Percentiles rank a stretch among this genome's conserved stretches.
phyloP scores from a whole-genome alignment of 2,113 vertebrate genomes.

The Loxodonta africana region DNA sequence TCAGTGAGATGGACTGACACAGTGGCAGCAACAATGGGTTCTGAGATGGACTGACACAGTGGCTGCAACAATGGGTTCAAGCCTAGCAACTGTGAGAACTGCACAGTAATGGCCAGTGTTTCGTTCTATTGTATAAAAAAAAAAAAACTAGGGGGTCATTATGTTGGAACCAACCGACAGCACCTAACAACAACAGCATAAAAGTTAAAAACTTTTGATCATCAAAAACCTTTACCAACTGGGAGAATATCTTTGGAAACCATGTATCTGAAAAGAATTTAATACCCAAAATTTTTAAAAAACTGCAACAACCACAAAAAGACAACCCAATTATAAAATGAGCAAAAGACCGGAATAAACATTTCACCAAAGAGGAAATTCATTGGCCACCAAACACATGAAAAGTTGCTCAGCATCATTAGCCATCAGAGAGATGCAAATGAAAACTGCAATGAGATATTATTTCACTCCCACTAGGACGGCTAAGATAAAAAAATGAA shows the following conservation, averaged over 20 bases:
- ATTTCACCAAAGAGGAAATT: background rate
- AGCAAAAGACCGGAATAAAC: background rate
- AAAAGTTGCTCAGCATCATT: background rate
- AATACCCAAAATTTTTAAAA: background rate
- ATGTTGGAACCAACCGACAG: no score
- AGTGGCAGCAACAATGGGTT: no score
- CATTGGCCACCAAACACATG: background rate
- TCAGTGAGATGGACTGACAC: no score
- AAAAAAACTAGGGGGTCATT: no score
- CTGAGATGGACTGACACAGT: no score
- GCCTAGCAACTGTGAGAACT: no score
- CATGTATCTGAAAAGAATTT: background rate
- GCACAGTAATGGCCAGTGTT: no score
- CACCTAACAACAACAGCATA: background rate
- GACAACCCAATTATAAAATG: background rate
- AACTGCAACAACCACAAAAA: background rate
- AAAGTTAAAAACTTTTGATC: background rate
- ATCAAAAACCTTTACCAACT: background rate
- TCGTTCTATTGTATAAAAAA: no score
- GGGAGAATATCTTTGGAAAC: background rate
- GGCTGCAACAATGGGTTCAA: no score
- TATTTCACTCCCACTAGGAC: background rate
- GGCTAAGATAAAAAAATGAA: background rate
- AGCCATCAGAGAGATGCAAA: background rate
- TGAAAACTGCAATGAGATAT: background rate